Evolutionary conservation across 2,113 vertebrate genomes (phyloP).

Genomic region (Lagopus leucura): DNA sequence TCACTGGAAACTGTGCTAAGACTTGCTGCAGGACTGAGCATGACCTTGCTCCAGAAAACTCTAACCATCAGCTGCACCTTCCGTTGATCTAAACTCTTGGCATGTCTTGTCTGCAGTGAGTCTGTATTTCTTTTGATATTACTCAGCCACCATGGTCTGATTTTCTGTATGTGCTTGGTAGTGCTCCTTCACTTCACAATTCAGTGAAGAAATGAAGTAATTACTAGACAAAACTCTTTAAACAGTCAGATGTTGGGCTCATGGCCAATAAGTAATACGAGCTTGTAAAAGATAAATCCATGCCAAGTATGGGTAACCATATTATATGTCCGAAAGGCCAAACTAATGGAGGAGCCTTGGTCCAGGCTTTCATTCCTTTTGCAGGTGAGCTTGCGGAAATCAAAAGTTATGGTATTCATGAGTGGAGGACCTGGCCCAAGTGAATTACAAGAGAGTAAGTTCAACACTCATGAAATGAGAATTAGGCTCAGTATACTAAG

Average conservation of each 20-base stretch:
- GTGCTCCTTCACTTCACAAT: neutral
- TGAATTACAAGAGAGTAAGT: neutral
- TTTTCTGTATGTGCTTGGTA: neutral
- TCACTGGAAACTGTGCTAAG: neutral
- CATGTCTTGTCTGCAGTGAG: neutral
- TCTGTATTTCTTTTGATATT: neutral
- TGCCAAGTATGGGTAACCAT: neutral
- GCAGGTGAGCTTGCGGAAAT: neutral
- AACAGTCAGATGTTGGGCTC: neutral
- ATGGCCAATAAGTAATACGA: neutral
- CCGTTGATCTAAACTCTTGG: neutral
- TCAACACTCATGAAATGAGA: neutral
- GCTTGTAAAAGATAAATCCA: neutral
- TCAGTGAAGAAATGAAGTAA: neutral
- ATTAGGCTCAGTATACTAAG: neutral
- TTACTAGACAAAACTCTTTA: neutral
- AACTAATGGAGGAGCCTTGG: neutral
- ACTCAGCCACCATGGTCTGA: neutral
- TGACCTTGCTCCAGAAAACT: neutral
- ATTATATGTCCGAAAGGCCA: neutral
- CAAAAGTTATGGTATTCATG: neutral
- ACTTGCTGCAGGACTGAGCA: neutral
- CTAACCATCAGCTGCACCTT: neutral
- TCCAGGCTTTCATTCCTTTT: neutral
- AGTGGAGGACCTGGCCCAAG: neutral